Evolutionary conservation across 2,888 invertebrate species (phyloP), one percentile per base, ranked within the genome.

Genomic region (Lepidochrysops patricia): DNA sequence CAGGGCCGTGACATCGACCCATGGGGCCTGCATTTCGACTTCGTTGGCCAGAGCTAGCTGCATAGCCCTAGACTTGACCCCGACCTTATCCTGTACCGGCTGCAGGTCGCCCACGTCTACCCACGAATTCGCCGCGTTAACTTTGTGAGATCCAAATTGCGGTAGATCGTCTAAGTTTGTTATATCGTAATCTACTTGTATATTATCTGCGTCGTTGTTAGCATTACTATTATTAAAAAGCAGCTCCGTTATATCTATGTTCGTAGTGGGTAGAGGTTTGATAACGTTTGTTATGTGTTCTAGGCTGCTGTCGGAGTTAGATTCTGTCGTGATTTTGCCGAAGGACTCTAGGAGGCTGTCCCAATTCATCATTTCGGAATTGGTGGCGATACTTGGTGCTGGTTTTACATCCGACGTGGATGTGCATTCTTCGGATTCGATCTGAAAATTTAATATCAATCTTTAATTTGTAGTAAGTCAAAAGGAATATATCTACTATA

Each of bases 31-130:
- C 43, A 94, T 87, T 77, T 95, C 95, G 65, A 94, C 92, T 72
- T 95, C 94, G 34, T 94, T 93, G 0, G 94, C 94, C 68, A 94
- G 83, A 2, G 94, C 94, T 68, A 95, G 79, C 71, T 95, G 93
- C 68, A 94, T 89, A 0, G 94, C 94, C 79, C 83, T 84, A 1
- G 84, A 75, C 71, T 79, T 81, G 1, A 82, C 69, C 69, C 84
- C 82, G 48, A 79, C 69, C 69, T 80, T 83, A 3, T 29, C 19
- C 15, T 74, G 66, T 2, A 68, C 70, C 0, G 77, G 69, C 63
- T 79, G 77, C 35, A 84, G 66, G 64, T 77, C 72, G 26, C 67
- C 77, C 9, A 81, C 75, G 56, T 80, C 73, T 0, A 73, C 75
- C 85, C 87, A 88, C 12, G 75, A 43, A 13, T 66, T 63, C 27